Conservation (phyloP, 2,888 invertebrate species). For the Bombylius major region DNA sequence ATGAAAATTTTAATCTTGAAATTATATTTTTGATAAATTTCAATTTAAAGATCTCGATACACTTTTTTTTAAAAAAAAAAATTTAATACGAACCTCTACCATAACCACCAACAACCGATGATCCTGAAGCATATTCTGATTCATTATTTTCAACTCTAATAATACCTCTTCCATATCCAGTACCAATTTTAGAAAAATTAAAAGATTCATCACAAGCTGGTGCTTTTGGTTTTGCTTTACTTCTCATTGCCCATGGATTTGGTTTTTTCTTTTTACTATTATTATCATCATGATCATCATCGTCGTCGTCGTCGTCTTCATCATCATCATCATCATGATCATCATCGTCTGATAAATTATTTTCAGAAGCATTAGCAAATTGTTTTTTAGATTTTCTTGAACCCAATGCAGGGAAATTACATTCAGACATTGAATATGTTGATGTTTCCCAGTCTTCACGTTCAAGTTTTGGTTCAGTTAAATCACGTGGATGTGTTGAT, state of each 20-base stretch:
- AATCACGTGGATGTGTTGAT: not conserved
- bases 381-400: not conserved
- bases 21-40: no score
- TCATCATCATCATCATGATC: not conserved
- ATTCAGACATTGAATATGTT: not conserved
- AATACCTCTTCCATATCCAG: conserved; percentile 5
- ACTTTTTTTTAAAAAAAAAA: no score
- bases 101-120: not conserved
- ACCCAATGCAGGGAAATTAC: conserved; percentile 2
- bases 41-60: no score
- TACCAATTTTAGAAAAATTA: conserved; percentile 1
- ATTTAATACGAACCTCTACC: not conserved
- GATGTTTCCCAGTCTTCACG: not conserved
- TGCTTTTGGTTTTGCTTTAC: not conserved
- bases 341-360: not conserved
- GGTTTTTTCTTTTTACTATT: not conserved
- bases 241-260: conserved; percentile 4
- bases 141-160: not conserved
- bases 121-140: not conserved
- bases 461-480: not conserved
- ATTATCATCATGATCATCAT: not conserved
- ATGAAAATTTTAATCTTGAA: no score
- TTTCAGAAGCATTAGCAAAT: not conserved
- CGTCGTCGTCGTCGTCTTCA: no score
- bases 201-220: conserved; percentile 3